Evolutionary conservation across 2,113 vertebrate species (phyloP).

Genomic region (Sitta europaea): DNA sequence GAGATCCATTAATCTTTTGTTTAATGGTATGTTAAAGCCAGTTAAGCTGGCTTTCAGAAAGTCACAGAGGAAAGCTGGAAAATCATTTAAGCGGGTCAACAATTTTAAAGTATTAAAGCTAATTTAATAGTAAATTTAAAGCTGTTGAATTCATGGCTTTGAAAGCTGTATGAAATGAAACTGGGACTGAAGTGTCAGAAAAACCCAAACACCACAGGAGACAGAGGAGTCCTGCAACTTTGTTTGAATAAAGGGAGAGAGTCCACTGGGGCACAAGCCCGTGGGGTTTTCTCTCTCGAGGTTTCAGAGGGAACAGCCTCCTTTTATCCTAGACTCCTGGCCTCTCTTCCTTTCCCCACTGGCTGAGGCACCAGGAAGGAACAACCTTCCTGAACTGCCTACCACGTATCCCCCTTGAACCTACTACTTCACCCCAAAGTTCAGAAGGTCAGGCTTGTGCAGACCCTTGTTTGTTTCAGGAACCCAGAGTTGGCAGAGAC

Average conservation of each 20-base stretch:
- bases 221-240: background rate
- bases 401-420: too few relatives aligned
- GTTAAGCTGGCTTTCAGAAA: constrained; percentile 20
- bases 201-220: background rate
- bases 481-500: background rate
- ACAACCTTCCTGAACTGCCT: accelerated
- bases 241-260: background rate
- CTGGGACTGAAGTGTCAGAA: background rate
- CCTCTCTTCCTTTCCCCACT: background rate
- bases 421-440: too few relatives aligned
- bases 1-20: background rate
- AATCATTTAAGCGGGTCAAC: background rate
- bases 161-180: background rate
- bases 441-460: background rate
- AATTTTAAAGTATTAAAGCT: background rate
- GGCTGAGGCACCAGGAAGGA: background rate
- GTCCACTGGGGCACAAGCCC: accelerated
- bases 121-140: background rate
- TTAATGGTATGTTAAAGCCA: constrained; percentile 33
- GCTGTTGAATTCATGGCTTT: background rate
- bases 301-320: accelerated
- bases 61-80: background rate
- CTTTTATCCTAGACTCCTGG: accelerated
- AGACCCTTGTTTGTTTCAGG: too few relatives aligned
- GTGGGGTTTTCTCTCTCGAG: accelerated